Conservation (phyloP, 2,888 invertebrate genomes). For the Stenodema calcarata region DNA sequence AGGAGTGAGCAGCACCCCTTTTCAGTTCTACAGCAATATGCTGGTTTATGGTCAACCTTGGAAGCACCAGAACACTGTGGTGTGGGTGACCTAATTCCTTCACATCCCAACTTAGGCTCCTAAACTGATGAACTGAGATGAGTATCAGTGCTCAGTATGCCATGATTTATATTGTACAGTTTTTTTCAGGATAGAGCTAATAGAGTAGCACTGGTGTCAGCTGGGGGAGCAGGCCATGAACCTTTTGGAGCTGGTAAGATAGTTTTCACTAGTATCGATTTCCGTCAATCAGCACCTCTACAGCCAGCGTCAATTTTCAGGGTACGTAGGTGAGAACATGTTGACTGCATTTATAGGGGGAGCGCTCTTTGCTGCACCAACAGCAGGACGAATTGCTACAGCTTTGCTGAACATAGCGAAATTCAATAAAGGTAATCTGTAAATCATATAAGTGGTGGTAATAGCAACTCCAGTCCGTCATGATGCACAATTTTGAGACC, state of each 20-base stretch:
- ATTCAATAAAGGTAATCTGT: slow-evolving; percentile 68
- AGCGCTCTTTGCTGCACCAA: slow-evolving; percentile 79
- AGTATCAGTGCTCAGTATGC: too few species aligned
- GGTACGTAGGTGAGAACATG: slow-evolving; percentile 82
- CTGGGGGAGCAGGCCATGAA: slow-evolving; percentile 87
- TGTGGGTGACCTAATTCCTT: too few species aligned
- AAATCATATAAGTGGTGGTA: too few species aligned
- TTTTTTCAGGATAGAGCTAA: slow-evolving; percentile 49
- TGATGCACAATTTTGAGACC: too few species aligned
- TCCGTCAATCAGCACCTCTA: slow-evolving; percentile 58
- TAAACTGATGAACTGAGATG: too few species aligned
- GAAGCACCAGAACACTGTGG: too few species aligned
- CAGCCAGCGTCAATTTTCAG: slow-evolving; percentile 59
- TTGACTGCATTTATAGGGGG: slow-evolving; percentile 79
- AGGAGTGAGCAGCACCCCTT: too few species aligned
- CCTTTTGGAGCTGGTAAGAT: slow-evolving; percentile 66
- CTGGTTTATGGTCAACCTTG: too few species aligned
- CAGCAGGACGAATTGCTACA: slow-evolving; percentile 71
- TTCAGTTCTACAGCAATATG: too few species aligned
- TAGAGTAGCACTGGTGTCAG: slow-evolving; percentile 68
- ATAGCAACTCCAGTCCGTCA: too few species aligned
- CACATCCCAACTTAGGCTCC: too few species aligned
- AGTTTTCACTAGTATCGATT: background rate
- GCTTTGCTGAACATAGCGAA: slow-evolving; percentile 69
- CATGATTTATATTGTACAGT: background rate